Conservation (phyloP, 2,888 invertebrate genomes). For the Aphelenchoides bicaudatus region DNA sequence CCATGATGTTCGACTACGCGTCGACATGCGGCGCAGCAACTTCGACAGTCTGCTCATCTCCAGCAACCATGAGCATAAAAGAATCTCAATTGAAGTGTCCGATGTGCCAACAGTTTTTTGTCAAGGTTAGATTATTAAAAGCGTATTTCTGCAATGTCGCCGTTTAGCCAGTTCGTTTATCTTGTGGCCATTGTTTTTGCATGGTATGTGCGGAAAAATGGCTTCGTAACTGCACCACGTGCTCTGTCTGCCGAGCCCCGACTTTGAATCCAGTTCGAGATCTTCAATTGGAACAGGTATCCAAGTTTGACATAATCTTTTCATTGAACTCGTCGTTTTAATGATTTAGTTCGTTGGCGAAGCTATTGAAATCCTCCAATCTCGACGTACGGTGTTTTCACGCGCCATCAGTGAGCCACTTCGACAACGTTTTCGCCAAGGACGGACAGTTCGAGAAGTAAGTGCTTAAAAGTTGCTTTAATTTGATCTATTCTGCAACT, state of each 20-base stretch:
- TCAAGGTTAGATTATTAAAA: neutral
- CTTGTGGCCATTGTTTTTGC: conserved; percentile 7
- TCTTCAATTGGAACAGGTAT: neutral
- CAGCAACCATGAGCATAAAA: neutral
- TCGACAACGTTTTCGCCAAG: neutral
- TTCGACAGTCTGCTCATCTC: conserved; percentile 10
- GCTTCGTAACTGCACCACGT: conserved; percentile 9
- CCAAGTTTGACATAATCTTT: neutral
- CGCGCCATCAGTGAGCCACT: conserved; percentile 6
- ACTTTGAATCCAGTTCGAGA: conserved; percentile 4
- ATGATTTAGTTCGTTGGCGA: neutral
- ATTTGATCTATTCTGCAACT: neutral
- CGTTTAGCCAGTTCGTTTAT: conserved; percentile 1
- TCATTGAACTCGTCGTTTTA: neutral
- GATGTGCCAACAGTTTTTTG: conserved; percentile 8
- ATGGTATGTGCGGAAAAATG: neutral
- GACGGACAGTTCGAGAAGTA: conserved; percentile 1
- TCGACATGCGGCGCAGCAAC: conserved; percentile 6
- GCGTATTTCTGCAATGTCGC: neutral
- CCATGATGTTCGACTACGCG: conserved; percentile 2
- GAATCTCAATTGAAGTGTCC: conserved; percentile 10
- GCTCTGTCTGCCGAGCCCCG: conserved; percentile 1
- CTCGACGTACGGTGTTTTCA: neutral
- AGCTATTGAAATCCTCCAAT: neutral
- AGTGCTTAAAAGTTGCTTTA: neutral